phyloP scores from a whole-genome alignment of 2,113 vertebrate species.

The Sisor rabdophorus region DNA sequence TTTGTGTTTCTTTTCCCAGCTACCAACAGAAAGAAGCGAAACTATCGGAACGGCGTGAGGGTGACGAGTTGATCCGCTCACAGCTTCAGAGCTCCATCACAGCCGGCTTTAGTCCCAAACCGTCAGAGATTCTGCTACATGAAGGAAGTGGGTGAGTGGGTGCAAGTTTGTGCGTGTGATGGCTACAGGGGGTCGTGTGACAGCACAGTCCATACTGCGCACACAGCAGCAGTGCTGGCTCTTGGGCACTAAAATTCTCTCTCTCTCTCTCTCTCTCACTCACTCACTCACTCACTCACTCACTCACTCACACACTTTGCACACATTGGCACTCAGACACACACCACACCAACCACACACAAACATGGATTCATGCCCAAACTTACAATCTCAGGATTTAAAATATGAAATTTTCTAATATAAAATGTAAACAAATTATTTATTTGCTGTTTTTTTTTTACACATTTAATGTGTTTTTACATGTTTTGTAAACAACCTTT shows the following conservation, averaged over 20 bases:
- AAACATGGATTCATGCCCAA: background rate
- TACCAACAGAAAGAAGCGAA: constrained; percentile 47
- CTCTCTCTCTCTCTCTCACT: background rate
- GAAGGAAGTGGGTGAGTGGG: constrained; percentile 31
- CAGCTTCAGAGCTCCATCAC: constrained; percentile 5
- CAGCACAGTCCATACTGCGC: constrained; percentile 33
- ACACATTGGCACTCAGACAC: constrained; percentile 2
- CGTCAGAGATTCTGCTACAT: constrained; percentile 18
- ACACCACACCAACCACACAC: constrained; percentile 12
- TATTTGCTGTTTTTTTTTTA: constrained; percentile 16
- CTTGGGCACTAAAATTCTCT: background rate
- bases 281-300: background rate
- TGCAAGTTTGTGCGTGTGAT: constrained; percentile 45
- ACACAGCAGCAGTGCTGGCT: constrained; percentile 42
- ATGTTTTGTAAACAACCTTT: constrained; percentile 7
- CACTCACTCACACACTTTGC: background rate
- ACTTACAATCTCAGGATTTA: background rate
- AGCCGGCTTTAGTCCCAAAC: constrained; percentile 8
- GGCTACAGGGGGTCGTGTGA: constrained; percentile 40
- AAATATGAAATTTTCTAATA: background rate
- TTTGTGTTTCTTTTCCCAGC: constrained; percentile 42
- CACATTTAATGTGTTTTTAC: background rate
- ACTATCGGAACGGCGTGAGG: constrained; percentile 47
- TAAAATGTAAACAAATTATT: background rate
- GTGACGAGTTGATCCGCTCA: constrained; percentile 9